Percentiles rank a stretch among this genome's conserved stretches.
These are phyloP conservation scores for Apamea epomidion DNA, from an alignment of 2,888 invertebrate species.

Conservation along the genomic window DNA sequence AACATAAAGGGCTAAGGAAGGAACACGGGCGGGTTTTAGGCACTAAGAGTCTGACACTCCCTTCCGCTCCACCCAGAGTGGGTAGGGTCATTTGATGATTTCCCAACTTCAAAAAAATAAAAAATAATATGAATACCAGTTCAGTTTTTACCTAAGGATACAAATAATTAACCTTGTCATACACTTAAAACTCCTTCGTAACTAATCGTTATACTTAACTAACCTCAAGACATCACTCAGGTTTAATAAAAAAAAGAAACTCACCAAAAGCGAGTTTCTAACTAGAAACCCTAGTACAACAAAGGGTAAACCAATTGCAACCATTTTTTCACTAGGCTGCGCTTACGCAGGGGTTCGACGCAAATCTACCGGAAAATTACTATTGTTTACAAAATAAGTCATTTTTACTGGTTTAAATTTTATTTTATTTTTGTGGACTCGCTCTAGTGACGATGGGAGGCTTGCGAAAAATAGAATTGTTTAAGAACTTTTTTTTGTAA, in stretches of 20 bases:
- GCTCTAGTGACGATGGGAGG: slow-evolving; percentile 68
- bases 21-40: too few relatives aligned
- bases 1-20: too few relatives aligned
- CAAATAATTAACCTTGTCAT: background rate
- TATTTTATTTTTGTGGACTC: slow-evolving; percentile 52
- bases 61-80: too few relatives aligned
- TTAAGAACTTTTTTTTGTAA: background rate
- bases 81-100: too few relatives aligned
- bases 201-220: background rate
- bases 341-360: slow-evolving; percentile 78
- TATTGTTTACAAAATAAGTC: slow-evolving; percentile 87
- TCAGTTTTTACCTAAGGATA: background rate
- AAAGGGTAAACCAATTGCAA: slow-evolving; percentile 75
- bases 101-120: too few relatives aligned
- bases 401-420: slow-evolving; percentile 70
- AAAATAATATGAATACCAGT: background rate
- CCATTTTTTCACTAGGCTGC: slow-evolving; percentile 69
- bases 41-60: too few relatives aligned
- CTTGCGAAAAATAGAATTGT: slow-evolving; percentile 68
- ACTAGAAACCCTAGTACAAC: slow-evolving; percentile 35
- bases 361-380: slow-evolving; percentile 87
- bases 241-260: background rate
- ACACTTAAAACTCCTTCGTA: background rate
- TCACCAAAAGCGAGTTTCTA: slow-evolving; percentile 17
- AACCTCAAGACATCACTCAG: too few relatives aligned